Conservation (phyloP, 2,797 vertebrate genomes). For the Chelon auratus region DNA sequence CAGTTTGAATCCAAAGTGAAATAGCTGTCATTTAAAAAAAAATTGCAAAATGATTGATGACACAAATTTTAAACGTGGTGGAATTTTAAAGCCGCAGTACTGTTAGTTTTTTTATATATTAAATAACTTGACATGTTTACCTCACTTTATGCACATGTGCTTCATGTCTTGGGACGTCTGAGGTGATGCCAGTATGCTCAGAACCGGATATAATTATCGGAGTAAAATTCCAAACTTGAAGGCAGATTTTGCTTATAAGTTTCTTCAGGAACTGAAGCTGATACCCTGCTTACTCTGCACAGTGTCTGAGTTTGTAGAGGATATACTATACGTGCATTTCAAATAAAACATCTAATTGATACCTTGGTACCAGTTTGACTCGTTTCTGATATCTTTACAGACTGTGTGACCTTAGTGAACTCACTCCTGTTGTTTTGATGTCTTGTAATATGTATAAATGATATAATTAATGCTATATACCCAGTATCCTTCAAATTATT, state of each 20-base stretch:
- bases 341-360: neutral
- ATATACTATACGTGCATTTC: too few relatives aligned
- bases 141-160: neutral
- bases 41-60: conserved; percentile 71
- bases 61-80: conserved; percentile 23
- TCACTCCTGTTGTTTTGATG: neutral
- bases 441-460: neutral
- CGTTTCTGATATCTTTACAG: neutral
- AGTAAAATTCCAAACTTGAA: neutral
- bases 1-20: conserved; percentile 70
- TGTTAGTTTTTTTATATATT: conserved; percentile 23
- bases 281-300: neutral
- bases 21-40: conserved; percentile 63
- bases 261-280: neutral
- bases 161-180: neutral
- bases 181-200: neutral
- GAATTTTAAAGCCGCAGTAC: conserved; percentile 38
- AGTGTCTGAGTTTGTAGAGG: neutral
- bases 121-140: conserved; percentile 22
- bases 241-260: neutral
- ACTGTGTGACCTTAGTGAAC: neutral
- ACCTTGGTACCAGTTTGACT: neutral
- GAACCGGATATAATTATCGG: neutral
- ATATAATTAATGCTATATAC: neutral
- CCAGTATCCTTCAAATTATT: neutral